Conservation (phyloP, 2,888 invertebrate genomes). For the Onchidella celtica region DNA sequence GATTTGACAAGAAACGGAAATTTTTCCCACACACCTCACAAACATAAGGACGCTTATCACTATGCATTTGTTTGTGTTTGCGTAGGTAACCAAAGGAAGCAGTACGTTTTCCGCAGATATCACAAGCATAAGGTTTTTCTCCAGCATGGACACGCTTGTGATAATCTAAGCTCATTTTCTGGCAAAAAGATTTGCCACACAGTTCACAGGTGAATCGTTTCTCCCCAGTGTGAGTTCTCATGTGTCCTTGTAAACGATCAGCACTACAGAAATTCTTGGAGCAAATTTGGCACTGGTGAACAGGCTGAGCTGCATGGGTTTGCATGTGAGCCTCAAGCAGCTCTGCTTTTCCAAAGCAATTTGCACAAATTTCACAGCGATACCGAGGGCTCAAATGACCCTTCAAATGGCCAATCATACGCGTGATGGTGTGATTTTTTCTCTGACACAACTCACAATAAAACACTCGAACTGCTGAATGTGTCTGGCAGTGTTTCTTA, state of each 20-base stretch:
- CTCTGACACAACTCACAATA: conserved; percentile 41
- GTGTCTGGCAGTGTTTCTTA: conserved; percentile 29
- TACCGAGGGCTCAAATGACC: conserved; percentile 9
- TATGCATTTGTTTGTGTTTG: conserved; percentile 36
- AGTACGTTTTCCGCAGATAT: conserved; percentile 10
- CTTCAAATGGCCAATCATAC: conserved; percentile 32
- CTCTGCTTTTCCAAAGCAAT: conserved; percentile 41
- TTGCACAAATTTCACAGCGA: conserved; percentile 43
- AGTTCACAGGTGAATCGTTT: conserved; percentile 15
- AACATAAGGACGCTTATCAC: conserved; percentile 30
- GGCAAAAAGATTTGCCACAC: conserved; percentile 21
- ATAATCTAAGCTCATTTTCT: neutral
- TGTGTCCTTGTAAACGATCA: conserved; percentile 17
- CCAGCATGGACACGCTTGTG: conserved; percentile 29
- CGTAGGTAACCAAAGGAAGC: conserved; percentile 4
- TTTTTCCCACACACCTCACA: conserved; percentile 25
- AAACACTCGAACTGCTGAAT: conserved; percentile 36
- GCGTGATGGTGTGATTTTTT: conserved; percentile 32
- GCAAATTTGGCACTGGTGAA: conserved; percentile 36
- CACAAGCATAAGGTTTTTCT: conserved; percentile 24
- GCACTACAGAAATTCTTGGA: conserved; percentile 5
- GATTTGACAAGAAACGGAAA: conserved; percentile 6
- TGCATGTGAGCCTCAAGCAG: conserved; percentile 31
- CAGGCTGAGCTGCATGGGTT: conserved; percentile 36
- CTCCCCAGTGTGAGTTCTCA: conserved; percentile 31